These are phyloP conservation scores for Malacosoma neustria DNA, from an alignment of 2,888 invertebrate genomes.

Conservation along the genomic window DNA sequence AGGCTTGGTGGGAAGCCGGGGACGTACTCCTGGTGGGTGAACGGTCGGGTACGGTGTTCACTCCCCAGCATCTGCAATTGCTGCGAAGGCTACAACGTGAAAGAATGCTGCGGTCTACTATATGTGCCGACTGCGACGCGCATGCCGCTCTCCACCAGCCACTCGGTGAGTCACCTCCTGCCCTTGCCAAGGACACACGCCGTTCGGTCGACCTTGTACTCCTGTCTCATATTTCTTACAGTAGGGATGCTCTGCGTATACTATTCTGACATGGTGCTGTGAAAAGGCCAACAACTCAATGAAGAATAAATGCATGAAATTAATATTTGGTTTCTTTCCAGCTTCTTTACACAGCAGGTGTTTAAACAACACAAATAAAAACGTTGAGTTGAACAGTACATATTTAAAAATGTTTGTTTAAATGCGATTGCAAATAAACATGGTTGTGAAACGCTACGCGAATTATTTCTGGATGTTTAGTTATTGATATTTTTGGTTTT, in stretches of 20 bases:
- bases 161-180: conserved; percentile 56
- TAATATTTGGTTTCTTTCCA: no score
- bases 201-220: conserved; percentile 24
- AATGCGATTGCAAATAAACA: conserved; percentile 1
- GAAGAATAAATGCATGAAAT: no score
- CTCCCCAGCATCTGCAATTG: conserved; percentile 79
- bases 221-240: conserved; percentile 16
- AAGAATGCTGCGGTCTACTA: conserved; percentile 71
- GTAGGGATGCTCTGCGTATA: conserved; percentile 16
- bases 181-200: conserved; percentile 40
- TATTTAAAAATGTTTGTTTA: not conserved
- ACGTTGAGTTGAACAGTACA: not conserved
- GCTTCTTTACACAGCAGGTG: no score
- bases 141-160: conserved; percentile 63
- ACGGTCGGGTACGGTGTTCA: conserved; percentile 75
- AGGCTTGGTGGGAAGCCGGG: conserved; percentile 74
- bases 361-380: not conserved
- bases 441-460: conserved; percentile 10
- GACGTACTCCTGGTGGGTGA: conserved; percentile 75
- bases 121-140: conserved; percentile 67
- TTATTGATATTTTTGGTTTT: conserved; percentile 4
- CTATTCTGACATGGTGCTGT: conserved; percentile 1
- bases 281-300: not conserved
- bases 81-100: conserved; percentile 78
- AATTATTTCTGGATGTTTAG: conserved; percentile 7